Evolutionary conservation across 64 coral and sea anemone genomes (phyloP).

Genomic region (Orbicella faveolata): DNA sequence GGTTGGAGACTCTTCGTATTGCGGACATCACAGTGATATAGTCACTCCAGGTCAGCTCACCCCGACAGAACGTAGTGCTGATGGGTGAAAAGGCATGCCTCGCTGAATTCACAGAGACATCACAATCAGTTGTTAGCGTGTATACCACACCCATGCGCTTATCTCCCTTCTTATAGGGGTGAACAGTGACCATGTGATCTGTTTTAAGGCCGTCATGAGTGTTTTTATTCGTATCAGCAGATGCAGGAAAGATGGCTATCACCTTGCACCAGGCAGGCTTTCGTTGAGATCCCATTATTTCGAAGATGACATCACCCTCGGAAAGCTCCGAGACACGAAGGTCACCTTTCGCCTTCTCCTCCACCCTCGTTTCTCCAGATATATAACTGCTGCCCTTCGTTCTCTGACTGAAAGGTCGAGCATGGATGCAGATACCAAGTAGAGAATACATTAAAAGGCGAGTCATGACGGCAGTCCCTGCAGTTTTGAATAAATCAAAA

Average conservation of each 20-base stretch:
- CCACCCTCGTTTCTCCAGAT: conserved; percentile 15
- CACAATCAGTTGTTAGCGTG: conserved; percentile 35
- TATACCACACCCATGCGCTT: neutral
- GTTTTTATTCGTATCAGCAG: neutral
- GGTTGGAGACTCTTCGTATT: conserved; percentile 15
- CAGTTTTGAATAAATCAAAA: too few species aligned
- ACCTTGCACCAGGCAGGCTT: conserved; percentile 38
- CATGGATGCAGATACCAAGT: too few species aligned
- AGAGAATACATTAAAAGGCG: too few species aligned
- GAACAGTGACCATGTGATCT: conserved; percentile 39
- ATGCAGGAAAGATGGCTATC: conserved; percentile 5
- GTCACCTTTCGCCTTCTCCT: conserved; percentile 22
- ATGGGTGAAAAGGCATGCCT: conserved; percentile 24
- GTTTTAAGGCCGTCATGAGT: conserved; percentile 33
- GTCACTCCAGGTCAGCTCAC: conserved; percentile 28
- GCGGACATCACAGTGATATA: conserved; percentile 19
- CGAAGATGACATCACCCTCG: conserved; percentile 30
- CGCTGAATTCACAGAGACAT: conserved; percentile 42
- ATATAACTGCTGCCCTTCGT: neutral
- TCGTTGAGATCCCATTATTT: conserved; percentile 14
- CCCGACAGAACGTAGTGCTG: conserved; percentile 28
- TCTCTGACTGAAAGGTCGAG: neutral
- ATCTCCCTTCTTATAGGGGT: neutral
- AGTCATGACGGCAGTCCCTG: too few species aligned
- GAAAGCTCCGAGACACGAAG: conserved; percentile 35